Conservation (phyloP, 2,113 vertebrate species). For the Peromyscus leucopus region DNA sequence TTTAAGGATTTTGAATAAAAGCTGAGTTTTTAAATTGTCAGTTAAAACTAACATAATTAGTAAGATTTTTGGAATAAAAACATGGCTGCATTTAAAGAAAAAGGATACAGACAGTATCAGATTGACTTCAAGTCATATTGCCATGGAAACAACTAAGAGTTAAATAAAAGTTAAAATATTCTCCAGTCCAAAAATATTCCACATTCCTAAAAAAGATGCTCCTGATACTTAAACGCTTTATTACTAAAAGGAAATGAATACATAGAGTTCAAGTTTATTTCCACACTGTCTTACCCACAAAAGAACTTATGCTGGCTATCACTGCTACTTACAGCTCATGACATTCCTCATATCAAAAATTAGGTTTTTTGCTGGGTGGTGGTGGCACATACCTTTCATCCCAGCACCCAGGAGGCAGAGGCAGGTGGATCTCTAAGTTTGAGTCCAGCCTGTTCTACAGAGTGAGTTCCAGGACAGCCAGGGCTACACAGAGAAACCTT, state of each 20-base stretch:
- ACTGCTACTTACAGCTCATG: constrained; percentile 46
- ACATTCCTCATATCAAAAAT: constrained; percentile 16
- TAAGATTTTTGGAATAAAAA: constrained; percentile 59
- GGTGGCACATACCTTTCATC: not conserved
- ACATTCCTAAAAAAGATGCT: constrained; percentile 16
- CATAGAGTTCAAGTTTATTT: constrained; percentile 38
- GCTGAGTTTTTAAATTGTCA: constrained; percentile 49
- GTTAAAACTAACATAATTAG: constrained; percentile 52
- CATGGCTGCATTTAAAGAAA: constrained; percentile 60
- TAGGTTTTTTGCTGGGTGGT: not conserved
- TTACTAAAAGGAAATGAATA: constrained; percentile 43
- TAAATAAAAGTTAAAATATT: constrained; percentile 37
- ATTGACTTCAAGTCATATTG: constrained; percentile 54
- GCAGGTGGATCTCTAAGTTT: not conserved
- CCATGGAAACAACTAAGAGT: constrained; percentile 5
- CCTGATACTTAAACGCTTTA: constrained; percentile 48
- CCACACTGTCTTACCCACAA: constrained; percentile 13
- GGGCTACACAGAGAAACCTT: not conserved
- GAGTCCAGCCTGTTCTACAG: not conserved
- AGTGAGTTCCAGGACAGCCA: not conserved
- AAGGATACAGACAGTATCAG: not conserved
- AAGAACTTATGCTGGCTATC: constrained; percentile 52
- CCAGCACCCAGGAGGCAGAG: not conserved
- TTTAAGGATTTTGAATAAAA: constrained; percentile 45
- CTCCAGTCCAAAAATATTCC: not conserved